A percentile compares a stretch with the other conserved stretches of the same genome.
Conservation (phyloP, 64 coral and sea anemone species). For the Stichodactyla mertensii region DNA sequence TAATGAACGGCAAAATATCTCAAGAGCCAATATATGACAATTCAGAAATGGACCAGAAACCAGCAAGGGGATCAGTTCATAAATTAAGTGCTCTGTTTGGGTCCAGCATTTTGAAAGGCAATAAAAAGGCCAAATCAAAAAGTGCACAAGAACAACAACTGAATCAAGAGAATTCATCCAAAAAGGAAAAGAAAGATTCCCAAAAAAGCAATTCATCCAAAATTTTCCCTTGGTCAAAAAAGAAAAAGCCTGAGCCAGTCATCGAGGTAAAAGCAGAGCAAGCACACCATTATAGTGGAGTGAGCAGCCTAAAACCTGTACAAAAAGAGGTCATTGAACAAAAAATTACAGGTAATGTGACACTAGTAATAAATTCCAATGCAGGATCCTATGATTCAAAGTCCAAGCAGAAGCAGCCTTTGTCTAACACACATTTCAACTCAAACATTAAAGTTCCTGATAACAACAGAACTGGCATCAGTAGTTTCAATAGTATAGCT, state of each 20-base stretch:
- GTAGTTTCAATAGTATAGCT: background rate
- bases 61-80: slow-evolving; percentile 56
- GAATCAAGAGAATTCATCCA: background rate
- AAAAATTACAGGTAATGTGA: slow-evolving; percentile 22
- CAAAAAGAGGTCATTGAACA: background rate
- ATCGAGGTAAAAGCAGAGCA: background rate
- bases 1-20: slow-evolving; percentile 10
- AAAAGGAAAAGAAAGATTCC: slow-evolving; percentile 21
- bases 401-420: background rate
- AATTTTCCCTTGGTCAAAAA: slow-evolving; percentile 36
- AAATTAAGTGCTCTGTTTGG: slow-evolving; percentile 83
- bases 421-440: background rate
- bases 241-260: slow-evolving; percentile 12
- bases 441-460: background rate
- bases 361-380: slow-evolving; percentile 5
- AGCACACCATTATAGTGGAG: background rate
- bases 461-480: background rate
- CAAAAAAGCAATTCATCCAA: background rate
- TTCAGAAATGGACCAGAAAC: background rate
- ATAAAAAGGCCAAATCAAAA: slow-evolving; percentile 64
- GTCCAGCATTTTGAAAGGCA: slow-evolving; percentile 61
- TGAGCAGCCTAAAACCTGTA: background rate
- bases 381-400: background rate
- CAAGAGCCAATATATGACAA: background rate
- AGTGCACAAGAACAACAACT: slow-evolving; percentile 17